Conservation (phyloP, 2,888 invertebrate species). For the Phalangium opilio region DNA sequence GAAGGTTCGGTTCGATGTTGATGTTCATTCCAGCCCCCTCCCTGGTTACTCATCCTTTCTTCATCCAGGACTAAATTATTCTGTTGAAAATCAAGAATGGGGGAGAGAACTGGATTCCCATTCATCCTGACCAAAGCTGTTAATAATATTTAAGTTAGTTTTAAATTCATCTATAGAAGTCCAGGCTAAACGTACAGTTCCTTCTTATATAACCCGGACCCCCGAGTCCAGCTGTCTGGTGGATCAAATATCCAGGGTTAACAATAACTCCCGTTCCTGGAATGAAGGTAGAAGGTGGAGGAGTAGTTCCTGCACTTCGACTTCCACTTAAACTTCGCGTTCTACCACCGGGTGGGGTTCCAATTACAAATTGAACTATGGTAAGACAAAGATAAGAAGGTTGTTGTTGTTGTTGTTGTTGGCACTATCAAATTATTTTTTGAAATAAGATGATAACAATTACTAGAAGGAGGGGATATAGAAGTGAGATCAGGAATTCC, state of each 20-base stretch:
- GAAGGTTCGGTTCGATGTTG: not conserved
- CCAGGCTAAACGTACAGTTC: not conserved
- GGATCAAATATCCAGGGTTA: not conserved
- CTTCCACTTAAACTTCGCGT: constrained; percentile 24
- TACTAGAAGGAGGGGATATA: constrained; percentile 25
- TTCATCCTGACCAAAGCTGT: no score
- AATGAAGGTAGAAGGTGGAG: constrained; percentile 32
- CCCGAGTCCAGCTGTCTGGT: not conserved
- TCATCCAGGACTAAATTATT: no score
- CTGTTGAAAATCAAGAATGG: no score
- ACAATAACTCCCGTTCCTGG: not conserved
- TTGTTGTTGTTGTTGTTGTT: no score
- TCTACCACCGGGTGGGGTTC: constrained; percentile 54
- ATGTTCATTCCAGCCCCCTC: no score
- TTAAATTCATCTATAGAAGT: not conserved
- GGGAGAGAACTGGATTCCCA: no score
- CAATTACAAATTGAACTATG: constrained; percentile 41
- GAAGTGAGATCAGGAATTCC: not conserved
- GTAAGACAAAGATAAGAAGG: no score
- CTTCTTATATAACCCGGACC: no score
- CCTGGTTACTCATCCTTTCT: no score
- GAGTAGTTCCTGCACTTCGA: constrained; percentile 45
- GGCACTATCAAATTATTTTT: no score
- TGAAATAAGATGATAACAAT: no score
- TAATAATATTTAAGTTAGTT: no score